These are phyloP conservation scores for Parotocinclus haroldoi DNA, from an alignment of 2,797 vertebrate genomes.

Conservation along the genomic window DNA sequence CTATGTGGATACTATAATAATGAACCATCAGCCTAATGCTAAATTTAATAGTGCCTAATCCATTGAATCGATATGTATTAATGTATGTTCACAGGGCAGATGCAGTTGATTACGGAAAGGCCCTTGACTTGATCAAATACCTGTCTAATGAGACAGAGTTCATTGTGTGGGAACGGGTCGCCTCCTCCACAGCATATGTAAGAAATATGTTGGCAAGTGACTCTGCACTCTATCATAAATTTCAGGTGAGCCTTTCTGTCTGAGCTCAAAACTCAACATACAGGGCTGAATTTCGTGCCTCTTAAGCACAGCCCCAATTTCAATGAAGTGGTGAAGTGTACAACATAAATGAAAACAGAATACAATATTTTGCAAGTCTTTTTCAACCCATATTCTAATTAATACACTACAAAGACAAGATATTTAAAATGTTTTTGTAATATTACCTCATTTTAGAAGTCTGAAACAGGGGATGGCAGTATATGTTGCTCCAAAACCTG, in stretches of 20 bases:
- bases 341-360: too few relatives aligned
- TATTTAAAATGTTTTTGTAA: too few relatives aligned
- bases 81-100: conserved; percentile 69
- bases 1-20: not conserved
- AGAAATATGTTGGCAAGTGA: conserved; percentile 81
- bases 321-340: too few relatives aligned
- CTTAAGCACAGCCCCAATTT: too few relatives aligned
- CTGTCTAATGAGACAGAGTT: conserved; percentile 76
- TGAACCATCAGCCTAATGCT: not conserved
- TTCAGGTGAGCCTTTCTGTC: conserved; percentile 74
- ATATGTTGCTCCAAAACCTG: too few relatives aligned
- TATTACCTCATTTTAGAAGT: too few relatives aligned
- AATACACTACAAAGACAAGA: too few relatives aligned
- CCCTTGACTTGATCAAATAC: conserved; percentile 83
- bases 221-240: conserved; percentile 66
- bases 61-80: not conserved
- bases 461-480: too few relatives aligned
- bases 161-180: conserved; percentile 81
- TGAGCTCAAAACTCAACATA: not conserved
- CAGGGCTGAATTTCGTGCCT: too few relatives aligned
- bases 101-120: conserved; percentile 71
- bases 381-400: too few relatives aligned
- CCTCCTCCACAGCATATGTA: conserved; percentile 80
- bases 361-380: too few relatives aligned
- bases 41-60: not conserved